Evolutionary conservation across 2,888 invertebrate species (phyloP), one percentile per base, ranked within the genome.

Genomic region (Paralinhomoeus sp.): DNA sequence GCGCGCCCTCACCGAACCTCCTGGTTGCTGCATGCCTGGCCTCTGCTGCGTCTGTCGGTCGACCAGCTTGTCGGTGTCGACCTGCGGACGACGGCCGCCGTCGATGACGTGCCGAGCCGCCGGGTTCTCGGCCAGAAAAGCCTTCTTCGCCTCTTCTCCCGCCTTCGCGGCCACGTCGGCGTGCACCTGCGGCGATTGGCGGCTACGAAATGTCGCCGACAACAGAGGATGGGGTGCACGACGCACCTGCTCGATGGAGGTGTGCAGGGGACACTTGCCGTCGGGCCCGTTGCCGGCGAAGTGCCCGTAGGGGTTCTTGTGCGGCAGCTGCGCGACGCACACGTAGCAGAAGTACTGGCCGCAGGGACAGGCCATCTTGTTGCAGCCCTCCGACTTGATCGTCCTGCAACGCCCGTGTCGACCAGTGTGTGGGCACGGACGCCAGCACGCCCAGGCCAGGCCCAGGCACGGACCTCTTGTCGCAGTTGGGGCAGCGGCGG

Each of bases 331-430:
- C 50, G 66, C 46, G 34, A 67, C 62, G 52, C 73, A 73, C 15
- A 72, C 55, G 47, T 73, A 73, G 51, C 73, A 73, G 68, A 71
- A 71, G 18, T 48, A 49, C 1, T 69, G 68, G 1, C 72, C 72
- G 54, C 73, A 73, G 0, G 57, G 45, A 50, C 73, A 73, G 1
- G 62, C 65, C 65, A 73, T 72, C 51, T 68, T 69, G 50, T 73
- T 72, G 53, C 73, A 73, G 1, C 72, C 72, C 44, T 67, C 67
- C 42, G 64, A 64, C 54, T 72, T 72, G 48, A 70, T 66, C 51
- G 71, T 37, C 15, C 45, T 45, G 33, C n/a, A n/a, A n/a, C n/a
- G n/a, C n/a, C n/a, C n/a, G n/a, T n/a, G n/a, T n/a, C n/a, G n/a
- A n/a, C n/a, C n/a, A n/a, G n/a, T n/a, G n/a, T n/a, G n/a, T n/a